Percentiles rank a stretch among this genome's conserved stretches.
These are phyloP conservation scores for Australoheros scitulus DNA, from an alignment of 2,113 vertebrate genomes.

Conservation along the genomic window DNA sequence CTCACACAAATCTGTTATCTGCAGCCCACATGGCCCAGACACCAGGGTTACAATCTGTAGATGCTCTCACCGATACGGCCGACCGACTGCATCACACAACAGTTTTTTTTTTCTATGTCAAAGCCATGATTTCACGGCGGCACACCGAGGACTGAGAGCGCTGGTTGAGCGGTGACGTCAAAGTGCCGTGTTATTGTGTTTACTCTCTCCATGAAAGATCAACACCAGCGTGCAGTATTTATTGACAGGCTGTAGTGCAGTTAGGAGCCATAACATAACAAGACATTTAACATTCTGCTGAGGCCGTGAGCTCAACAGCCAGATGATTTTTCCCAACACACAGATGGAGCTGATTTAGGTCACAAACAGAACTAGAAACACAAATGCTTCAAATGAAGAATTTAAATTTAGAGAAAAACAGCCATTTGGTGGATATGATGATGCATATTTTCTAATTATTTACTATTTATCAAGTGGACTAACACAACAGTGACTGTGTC, in stretches of 20 bases:
- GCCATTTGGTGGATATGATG: background rate
- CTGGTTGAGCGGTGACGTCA: constrained; percentile 51
- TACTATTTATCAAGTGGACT: background rate
- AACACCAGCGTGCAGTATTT: constrained; percentile 40
- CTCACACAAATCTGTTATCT: constrained; percentile 19
- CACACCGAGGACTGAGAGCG: background rate
- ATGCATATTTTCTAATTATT: background rate
- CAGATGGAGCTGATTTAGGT: background rate
- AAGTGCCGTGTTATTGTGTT: constrained; percentile 44
- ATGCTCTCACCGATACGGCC: constrained; percentile 23
- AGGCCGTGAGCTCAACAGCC: background rate
- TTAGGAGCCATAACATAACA: constrained; percentile 41
- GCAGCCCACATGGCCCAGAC: constrained; percentile 14
- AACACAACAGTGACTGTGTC: no score
- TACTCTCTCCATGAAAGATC: constrained; percentile 45
- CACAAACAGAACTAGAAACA: background rate
- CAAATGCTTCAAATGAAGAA: background rate
- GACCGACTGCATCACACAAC: background rate
- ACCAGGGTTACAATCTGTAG: constrained; percentile 30
- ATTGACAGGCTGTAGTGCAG: constrained; percentile 35
- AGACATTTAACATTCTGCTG: constrained; percentile 16
- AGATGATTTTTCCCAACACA: background rate
- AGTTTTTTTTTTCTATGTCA: background rate
- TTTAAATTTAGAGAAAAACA: background rate
- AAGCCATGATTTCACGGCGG: background rate